These are phyloP conservation scores for Sinohyriopsis cumingii DNA, from an alignment of 2,888 invertebrate species.

Conservation along the genomic window DNA sequence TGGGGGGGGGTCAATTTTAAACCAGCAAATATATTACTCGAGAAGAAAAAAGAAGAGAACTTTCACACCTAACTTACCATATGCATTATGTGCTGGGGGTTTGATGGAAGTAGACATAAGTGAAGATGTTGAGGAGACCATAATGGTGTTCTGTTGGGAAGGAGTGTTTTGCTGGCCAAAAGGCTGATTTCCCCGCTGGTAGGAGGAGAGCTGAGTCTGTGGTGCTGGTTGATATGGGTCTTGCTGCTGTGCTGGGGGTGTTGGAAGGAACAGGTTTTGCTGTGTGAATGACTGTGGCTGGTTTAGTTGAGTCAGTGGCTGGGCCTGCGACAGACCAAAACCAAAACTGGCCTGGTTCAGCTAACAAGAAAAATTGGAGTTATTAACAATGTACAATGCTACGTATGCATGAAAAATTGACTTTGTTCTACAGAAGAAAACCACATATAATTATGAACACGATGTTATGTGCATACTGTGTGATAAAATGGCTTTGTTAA, in stretches of 20 bases:
- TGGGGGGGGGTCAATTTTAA: too few relatives aligned
- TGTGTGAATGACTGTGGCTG: conserved; percentile 64
- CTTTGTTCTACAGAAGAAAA: not conserved
- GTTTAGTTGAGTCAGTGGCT: conserved; percentile 48
- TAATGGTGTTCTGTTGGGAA: conserved; percentile 88
- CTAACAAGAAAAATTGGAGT: conserved; percentile 23
- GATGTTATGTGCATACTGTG: too few relatives aligned
- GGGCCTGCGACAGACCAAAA: conserved; percentile 74
- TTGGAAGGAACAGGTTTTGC: conserved; percentile 75
- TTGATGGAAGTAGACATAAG: conserved; percentile 92
- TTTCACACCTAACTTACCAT: conserved; percentile 35
- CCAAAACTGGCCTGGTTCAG: conserved; percentile 70
- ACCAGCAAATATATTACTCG: too few relatives aligned
- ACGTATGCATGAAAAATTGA: not conserved
- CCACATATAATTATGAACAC: not conserved
- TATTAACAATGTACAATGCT: not conserved
- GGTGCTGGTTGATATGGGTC: conserved; percentile 41
- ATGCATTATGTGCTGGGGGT: conserved; percentile 56
- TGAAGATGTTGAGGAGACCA: conserved; percentile 87
- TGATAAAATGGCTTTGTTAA: too few relatives aligned
- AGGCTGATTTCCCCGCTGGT: conserved; percentile 37
- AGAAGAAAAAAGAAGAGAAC: too few relatives aligned
- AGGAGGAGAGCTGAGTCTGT: conserved; percentile 37
- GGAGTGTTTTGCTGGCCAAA: conserved; percentile 72
- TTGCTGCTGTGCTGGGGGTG: conserved; percentile 76